Evolutionary conservation across 2,797 vertebrate genomes (phyloP), one percentile per base, ranked within the genome.

Genomic region (Yasuhikotakia modesta): DNA sequence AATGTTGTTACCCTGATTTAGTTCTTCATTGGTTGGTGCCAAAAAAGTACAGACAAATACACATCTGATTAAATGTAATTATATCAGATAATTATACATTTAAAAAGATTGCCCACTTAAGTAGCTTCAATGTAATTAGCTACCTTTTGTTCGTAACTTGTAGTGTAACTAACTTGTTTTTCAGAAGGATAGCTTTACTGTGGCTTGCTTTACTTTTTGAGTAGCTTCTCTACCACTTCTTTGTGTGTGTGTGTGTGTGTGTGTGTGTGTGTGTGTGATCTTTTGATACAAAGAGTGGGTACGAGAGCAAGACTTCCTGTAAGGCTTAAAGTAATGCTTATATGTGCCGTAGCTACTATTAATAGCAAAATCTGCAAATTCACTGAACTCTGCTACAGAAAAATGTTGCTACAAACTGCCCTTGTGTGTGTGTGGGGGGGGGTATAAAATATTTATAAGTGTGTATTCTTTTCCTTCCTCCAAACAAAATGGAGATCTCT

Each of bases 291-390:
- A 65, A 61, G n/a, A 14, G 58, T 60, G 5, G 1, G 65, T 75
- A 27, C 27, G 39, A 77, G 32, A 78, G 67, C 48, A 64, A 71
- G 58, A 57, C 66, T 79, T 82, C 24, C 65, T 75, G 70, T 70
- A 19, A 32, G 65, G 75, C 60, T 71, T 78, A 53, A 78, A 68
- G 61, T 53, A 58, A 48, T 45, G 64, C 79, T 53, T 58, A 66
- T 46, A 68, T 69, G 65, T 65, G 71, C 50, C n/a, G 5, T 55
- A 63, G 76, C 45, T 11, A 67, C 79, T 81, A 81, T 76, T 81
- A 81, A 81, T 81, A 80, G 68, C 79, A 46, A 71, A 72, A 80
- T 60, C n/a, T 43, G 50, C 45, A 30, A 60, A 78, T 61, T 48
- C 68, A 63, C 67, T 46, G 35, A 72, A 64, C 65, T 55, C 48